Percentiles rank a stretch among this genome's conserved stretches.
Conservation (phyloP, 2,797 vertebrate species). For the Microctenopoma stevenorrisi region DNA sequence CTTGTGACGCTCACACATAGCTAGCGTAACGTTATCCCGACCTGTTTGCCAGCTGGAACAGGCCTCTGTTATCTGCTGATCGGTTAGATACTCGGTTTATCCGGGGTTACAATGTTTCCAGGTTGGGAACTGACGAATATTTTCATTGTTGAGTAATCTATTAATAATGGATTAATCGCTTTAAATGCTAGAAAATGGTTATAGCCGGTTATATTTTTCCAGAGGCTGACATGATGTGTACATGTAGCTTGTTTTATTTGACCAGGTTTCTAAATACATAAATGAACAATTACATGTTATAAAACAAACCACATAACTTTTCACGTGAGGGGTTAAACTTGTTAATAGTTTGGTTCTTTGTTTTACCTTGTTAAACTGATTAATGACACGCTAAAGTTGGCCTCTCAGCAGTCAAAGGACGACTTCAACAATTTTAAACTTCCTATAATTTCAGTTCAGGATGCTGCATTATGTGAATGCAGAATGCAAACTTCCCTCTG, state of each 20-base stretch:
- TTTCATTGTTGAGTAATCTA: background rate
- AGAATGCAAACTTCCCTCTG: too few relatives aligned
- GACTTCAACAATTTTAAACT: background rate
- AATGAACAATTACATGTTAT: background rate
- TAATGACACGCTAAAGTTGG: background rate
- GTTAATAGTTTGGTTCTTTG: too few relatives aligned
- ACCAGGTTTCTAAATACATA: too few relatives aligned
- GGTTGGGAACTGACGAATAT: too few relatives aligned
- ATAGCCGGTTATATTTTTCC: background rate
- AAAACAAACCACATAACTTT: too few relatives aligned
- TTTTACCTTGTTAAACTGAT: background rate
- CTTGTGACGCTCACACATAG: slow-evolving; percentile 34
- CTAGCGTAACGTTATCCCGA: slow-evolving; percentile 16
- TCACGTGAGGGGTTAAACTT: background rate
- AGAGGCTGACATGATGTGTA: background rate
- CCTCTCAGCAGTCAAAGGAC: background rate
- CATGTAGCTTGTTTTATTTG: too few relatives aligned
- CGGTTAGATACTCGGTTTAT: slow-evolving; percentile 37
- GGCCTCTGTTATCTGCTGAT: slow-evolving; percentile 64
- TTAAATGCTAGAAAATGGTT: background rate
- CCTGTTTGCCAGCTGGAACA: slow-evolving; percentile 46
- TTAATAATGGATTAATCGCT: background rate
- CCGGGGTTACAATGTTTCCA: slow-evolving; percentile 4
- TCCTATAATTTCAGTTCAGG: background rate
- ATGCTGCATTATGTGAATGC: background rate